Evolutionary conservation across 2,888 invertebrate species (phyloP).

Genomic region (Dynastes maya): DNA sequence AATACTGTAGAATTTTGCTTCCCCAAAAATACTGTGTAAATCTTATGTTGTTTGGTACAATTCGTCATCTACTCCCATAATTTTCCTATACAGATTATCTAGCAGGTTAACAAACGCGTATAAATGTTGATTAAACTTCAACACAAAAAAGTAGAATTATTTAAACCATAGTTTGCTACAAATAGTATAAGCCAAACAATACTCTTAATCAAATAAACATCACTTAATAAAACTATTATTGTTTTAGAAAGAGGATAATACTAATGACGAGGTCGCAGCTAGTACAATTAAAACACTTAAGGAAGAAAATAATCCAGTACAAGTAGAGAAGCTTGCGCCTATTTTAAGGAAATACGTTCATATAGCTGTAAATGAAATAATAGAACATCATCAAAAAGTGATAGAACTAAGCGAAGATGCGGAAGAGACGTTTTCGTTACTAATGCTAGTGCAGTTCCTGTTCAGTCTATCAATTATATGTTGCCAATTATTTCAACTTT

Average conservation of each 20-base stretch:
- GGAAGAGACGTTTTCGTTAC: constrained; percentile 52
- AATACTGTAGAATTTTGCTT: no score
- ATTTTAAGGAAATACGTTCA: constrained; percentile 40
- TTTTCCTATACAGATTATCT: no score
- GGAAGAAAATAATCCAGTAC: neutral
- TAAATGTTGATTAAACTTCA: no score
- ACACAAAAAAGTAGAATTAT: no score
- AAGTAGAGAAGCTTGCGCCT: constrained; percentile 20
- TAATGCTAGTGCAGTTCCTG: constrained; percentile 54
- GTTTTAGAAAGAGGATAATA: constrained; percentile 27
- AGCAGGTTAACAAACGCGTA: no score
- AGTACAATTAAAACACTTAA: neutral
- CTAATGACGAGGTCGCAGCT: neutral
- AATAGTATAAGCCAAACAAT: no score
- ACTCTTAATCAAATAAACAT: no score
- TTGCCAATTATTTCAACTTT: constrained; percentile 54
- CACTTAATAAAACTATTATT: neutral
- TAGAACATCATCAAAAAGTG: constrained; percentile 54
- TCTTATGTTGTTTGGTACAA: no score
- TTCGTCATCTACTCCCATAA: no score
- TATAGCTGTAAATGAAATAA: constrained; percentile 39
- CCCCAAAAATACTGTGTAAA: no score
- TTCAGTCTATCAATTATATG: constrained; percentile 53
- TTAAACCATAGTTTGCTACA: no score
- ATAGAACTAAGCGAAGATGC: constrained; percentile 50